phyloP scores from a whole-genome alignment of 2,113 vertebrate genomes.

The Pedionomus torquatus region DNA sequence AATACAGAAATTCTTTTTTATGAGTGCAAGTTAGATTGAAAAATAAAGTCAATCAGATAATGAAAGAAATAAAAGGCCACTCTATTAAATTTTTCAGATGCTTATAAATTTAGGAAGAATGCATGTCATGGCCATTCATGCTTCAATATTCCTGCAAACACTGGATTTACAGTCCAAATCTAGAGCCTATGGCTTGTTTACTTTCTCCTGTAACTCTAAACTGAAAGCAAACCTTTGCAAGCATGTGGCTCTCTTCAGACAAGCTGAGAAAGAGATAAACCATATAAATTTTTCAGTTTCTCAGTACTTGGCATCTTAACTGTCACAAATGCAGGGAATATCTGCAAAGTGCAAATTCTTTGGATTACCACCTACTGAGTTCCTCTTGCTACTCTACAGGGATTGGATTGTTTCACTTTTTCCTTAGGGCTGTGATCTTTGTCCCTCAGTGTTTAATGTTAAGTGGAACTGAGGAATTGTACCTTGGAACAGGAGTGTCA shows the following conservation, averaged over 20 bases:
- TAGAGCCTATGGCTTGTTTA: not conserved
- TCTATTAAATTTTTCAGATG: not conserved
- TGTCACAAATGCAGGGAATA: not conserved
- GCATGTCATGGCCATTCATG: not conserved
- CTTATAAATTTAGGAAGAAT: not conserved
- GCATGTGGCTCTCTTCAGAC: not conserved
- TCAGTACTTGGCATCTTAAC: not conserved
- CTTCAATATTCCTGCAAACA: not conserved
- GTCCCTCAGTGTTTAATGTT: not conserved
- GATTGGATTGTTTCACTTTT: not conserved
- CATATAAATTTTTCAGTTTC: not conserved
- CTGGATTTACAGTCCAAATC: not conserved
- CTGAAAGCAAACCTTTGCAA: not conserved
- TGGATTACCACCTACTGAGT: not conserved
- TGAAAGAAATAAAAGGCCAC: not conserved
- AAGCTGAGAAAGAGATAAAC: not conserved
- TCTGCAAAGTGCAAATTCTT: not conserved
- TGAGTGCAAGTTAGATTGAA: not conserved
- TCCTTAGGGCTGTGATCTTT: not conserved
- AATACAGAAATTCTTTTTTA: not conserved
- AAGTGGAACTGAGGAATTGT: not conserved
- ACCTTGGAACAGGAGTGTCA: not conserved
- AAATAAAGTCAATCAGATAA: not conserved
- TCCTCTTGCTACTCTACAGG: not conserved
- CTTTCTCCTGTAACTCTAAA: not conserved